Percentiles rank a stretch among this genome's conserved stretches.
phyloP scores from a whole-genome alignment of 2,797 vertebrate species.

The Gymnodraco acuticeps region DNA sequence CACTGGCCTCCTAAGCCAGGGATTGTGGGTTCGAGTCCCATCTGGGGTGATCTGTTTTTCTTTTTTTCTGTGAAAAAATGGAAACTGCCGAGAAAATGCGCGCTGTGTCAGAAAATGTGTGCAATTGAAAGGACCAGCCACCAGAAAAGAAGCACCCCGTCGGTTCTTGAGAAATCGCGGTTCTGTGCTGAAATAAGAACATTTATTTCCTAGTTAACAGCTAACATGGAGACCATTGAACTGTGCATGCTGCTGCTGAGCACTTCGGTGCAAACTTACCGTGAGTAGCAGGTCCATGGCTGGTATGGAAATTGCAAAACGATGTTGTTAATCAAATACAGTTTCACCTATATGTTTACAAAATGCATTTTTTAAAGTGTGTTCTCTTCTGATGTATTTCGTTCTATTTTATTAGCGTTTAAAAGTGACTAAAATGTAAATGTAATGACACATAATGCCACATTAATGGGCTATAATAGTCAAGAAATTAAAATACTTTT shows the following conservation, averaged over 20 bases:
- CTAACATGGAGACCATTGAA: conserved; percentile 44
- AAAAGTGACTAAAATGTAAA: no score
- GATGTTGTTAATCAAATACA: no score
- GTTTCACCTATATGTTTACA: not conserved
- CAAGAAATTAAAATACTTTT: no score
- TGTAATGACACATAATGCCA: no score
- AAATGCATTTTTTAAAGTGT: not conserved
- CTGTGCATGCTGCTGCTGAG: conserved; percentile 57
- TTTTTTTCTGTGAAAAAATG: no score
- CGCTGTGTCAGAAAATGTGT: not conserved
- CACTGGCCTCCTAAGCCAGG: conserved; percentile 79
- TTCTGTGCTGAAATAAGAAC: rapidly evolving
- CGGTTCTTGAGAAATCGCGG: not conserved
- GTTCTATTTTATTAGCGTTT: no score
- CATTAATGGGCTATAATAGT: no score
- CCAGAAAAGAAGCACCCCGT: no score
- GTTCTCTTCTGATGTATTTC: not conserved
- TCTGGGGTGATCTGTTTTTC: conserved; percentile 52
- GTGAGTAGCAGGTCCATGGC: conserved; percentile 60
- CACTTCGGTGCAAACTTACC: conserved; percentile 52
- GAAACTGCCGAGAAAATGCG: not conserved
- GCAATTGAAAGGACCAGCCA: not conserved
- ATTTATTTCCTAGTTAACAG: not conserved
- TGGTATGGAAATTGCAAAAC: not conserved
- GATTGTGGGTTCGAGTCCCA: conserved; percentile 79